Evolutionary conservation across 2,113 vertebrate genomes (phyloP), one percentile per base, ranked within the genome.

Genomic region (Lathamus discolor): DNA sequence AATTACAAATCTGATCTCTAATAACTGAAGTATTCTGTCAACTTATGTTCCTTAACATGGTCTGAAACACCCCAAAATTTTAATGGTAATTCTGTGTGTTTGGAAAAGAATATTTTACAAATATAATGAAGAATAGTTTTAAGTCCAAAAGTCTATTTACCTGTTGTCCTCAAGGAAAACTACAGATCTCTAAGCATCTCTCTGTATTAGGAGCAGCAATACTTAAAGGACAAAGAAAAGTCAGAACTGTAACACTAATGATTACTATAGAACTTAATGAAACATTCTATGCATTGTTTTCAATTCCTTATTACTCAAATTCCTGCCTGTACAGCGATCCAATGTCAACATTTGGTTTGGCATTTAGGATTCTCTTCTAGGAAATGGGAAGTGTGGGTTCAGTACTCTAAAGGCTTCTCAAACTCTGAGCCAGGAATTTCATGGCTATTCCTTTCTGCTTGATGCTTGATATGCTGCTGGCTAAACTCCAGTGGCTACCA

Each of bases 291-390:
- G 55, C 29, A 86, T 90, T 92, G 76, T n/a, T 96, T 94, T 81
- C 81, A 43, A 72, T 90, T 86, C 29, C 17, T 81, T 92, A 95
- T 68, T 79, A 78, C 52, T 90, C 73, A 95, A 48, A 93, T 92
- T 93, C 74, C 57, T 87, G 66, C 44, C 81, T 95, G 51, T 68
- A 73, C 22, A 87, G 66, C 66, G 62, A 95, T 92, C 73, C 77
- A 95, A 17, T 52, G 62, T 92, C 77, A 95, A 84, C 66, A 87
- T 89, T 86, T 75, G 51, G 51, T 82, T 88, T 95, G 77, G 81
- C 81, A 91, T 68, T 89, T 92, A 85, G 83, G 66, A 82, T 87
- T 87, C 39, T 85, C 70, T 93, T 81, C 75, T 82, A 82, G 77
- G 72, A 97, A 93, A 92, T 73, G 43, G 24, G 57, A 93, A 89